Base-by-base conservation (phyloP, 2,797 vertebrate species). In the Brotula barbata region DNA sequence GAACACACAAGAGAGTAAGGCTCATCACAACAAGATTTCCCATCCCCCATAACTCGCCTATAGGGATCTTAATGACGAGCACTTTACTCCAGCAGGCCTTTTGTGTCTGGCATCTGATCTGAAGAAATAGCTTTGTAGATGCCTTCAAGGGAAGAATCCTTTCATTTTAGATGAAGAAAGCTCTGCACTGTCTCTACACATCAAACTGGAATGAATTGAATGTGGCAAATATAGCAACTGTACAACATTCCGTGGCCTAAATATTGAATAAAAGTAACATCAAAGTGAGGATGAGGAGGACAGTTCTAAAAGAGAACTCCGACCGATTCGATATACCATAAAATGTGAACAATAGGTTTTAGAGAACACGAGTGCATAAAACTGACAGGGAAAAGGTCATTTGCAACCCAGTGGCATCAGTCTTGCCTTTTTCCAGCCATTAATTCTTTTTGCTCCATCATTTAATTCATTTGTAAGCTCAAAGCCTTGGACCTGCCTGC, bases 401-500 rank as follows among this genome's bases (percentile, higher is more conserved):
- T 55, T 64, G 39, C 48, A 59, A 64, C 44, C 51, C 49, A 59
- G 0, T 37, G 22, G 48, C 21, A 49, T 61, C 36, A 20, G 39
- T 23, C 22, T 19, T 39, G 6, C 7, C 34, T 56, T 51, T 58
- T 48, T 7, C 7, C 3, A 33, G 6, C 11, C 5, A 23, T 58
- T 68, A 28, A 70, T 72, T 56, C n/a, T 43, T 58, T 72, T 70
- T 66, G 16, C 43, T 22, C 58, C 36, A 45, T 69, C 67, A 67
- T 80, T 82, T 60, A 63, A 69, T 76, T 78, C 55, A 83, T 80
- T 76, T 78, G 64, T 55, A 8, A 55, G 69, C 76, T 72, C 63
- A 75, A 69, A 73, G 70, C 68, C 62, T 57, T 21, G 40, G 71
- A 75, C 73, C 65, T 65, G 61, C 64, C 68, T 40, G 33, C 33